phyloP scores from a whole-genome alignment of 2,888 invertebrate species.

The Margaritifera margaritifera region DNA sequence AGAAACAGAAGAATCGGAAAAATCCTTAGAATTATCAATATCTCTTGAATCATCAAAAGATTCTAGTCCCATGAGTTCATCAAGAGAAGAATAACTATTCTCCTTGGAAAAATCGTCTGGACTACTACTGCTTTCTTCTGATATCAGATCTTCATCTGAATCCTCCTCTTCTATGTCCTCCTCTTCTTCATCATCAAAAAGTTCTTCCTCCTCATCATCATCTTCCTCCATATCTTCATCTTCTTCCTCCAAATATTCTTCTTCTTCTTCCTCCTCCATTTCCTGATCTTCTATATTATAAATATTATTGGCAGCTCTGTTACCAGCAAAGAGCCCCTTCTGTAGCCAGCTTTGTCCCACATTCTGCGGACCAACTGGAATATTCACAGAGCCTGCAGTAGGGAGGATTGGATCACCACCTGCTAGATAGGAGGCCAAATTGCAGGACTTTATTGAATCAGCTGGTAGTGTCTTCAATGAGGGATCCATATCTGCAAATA shows the following conservation, averaged over 20 bases:
- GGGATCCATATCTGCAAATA: too few relatives aligned
- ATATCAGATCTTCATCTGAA: neutral
- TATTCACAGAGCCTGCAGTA: too few relatives aligned
- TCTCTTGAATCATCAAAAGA: too few relatives aligned
- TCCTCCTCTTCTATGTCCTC: neutral
- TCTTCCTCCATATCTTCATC: slow-evolving; percentile 24
- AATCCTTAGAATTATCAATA: too few relatives aligned
- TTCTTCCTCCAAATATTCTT: slow-evolving; percentile 24
- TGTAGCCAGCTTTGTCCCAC: slow-evolving; percentile 11
- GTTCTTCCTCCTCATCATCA: slow-evolving; percentile 12
- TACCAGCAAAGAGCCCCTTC: neutral
- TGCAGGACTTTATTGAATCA: too few relatives aligned
- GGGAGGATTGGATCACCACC: too few relatives aligned
- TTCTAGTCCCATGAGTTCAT: too few relatives aligned
- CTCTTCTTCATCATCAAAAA: neutral
- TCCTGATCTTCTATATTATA: slow-evolving; percentile 27
- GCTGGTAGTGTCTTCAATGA: too few relatives aligned
- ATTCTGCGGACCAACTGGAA: neutral
- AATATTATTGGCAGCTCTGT: neutral
- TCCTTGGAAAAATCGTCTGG: neutral
- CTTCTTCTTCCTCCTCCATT: slow-evolving; percentile 29
- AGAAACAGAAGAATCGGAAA: too few relatives aligned
- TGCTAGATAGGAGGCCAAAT: too few relatives aligned
- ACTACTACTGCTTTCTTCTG: neutral
- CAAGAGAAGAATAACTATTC: too few relatives aligned